A percentile compares a stretch with the other conserved stretches of the same genome.
These are phyloP conservation scores for Pteromalus puparum DNA, from an alignment of 1,140 invertebrate genomes.

Conservation along the genomic window DNA sequence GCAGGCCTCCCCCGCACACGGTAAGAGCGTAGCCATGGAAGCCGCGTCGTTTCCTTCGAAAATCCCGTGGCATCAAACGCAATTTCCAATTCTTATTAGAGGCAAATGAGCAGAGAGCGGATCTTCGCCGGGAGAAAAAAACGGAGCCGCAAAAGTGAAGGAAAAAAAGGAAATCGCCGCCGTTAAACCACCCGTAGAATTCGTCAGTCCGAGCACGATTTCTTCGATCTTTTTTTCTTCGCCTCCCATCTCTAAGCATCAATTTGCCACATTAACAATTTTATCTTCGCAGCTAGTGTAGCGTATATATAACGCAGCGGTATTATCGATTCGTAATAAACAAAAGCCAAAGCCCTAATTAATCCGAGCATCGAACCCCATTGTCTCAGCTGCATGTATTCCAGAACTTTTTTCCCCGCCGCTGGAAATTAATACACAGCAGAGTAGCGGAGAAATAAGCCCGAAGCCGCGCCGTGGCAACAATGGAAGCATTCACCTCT, in stretches of 20 bases:
- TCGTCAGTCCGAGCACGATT: no score
- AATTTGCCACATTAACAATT: no score
- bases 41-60: slow-evolving; percentile 48
- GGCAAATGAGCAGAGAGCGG: slow-evolving; percentile 43
- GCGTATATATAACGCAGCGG: not conserved
- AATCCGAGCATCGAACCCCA: not conserved
- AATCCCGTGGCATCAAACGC: slow-evolving; percentile 49
- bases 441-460: not conserved
- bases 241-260: no score
- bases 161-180: not conserved
- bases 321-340: no score
- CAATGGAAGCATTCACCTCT: slow-evolving; percentile 15
- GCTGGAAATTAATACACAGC: slow-evolving; percentile 31
- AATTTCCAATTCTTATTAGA: slow-evolving; percentile 55
- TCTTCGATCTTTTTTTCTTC: not conserved
- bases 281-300: no score
- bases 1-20: not conserved
- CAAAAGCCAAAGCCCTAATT: not conserved
- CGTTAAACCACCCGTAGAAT: no score
- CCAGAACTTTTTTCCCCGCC: not conserved
- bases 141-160: slow-evolving; percentile 12
- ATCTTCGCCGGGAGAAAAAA: slow-evolving; percentile 42
- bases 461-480: not conserved
- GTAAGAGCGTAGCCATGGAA: slow-evolving; percentile 13
- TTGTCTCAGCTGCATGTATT: not conserved